A percentile compares a stretch with the other conserved stretches of the same genome.
These are phyloP conservation scores for Rhingia rostrata DNA, from an alignment of 2,888 invertebrate species.

Conservation along the genomic window DNA sequence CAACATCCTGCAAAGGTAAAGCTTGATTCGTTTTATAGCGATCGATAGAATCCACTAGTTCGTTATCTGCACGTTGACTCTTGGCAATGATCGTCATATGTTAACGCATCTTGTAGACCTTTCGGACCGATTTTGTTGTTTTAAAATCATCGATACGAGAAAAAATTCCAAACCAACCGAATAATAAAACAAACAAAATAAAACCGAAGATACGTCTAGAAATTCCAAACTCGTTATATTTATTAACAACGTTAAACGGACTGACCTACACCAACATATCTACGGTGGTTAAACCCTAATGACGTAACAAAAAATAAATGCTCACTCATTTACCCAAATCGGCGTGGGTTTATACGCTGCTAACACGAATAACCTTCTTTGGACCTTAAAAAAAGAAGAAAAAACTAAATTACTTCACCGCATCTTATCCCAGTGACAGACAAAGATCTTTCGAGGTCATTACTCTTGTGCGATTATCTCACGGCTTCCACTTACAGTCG, in stretches of 20 bases:
- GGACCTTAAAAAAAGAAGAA: background rate
- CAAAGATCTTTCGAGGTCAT: constrained; percentile 61
- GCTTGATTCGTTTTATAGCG: no score
- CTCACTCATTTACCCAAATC: constrained; percentile 9
- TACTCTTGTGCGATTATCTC: constrained; percentile 56
- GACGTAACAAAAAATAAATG: constrained; percentile 20
- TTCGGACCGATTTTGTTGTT: no score
- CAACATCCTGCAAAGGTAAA: no score
- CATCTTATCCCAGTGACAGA: constrained; percentile 25
- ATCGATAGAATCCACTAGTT: no score
- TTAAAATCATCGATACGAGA: no score
- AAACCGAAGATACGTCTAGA: background rate
- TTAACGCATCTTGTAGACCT: no score
- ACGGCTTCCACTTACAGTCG: constrained; percentile 17
- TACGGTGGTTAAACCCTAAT: constrained; percentile 29
- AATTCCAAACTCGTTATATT: background rate
- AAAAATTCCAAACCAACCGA: no score
- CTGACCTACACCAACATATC: constrained; percentile 22
- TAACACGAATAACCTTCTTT: constrained; percentile 51
- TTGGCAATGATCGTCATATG: no score
- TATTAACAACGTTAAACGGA: constrained; percentile 6
- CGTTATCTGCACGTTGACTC: no score
- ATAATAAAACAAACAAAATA: background rate
- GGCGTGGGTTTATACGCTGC: constrained; percentile 26
- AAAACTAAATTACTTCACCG: constrained; percentile 23